phyloP scores from a whole-genome alignment of 2,113 vertebrate species.

The Leptobrachium leishanense region DNA sequence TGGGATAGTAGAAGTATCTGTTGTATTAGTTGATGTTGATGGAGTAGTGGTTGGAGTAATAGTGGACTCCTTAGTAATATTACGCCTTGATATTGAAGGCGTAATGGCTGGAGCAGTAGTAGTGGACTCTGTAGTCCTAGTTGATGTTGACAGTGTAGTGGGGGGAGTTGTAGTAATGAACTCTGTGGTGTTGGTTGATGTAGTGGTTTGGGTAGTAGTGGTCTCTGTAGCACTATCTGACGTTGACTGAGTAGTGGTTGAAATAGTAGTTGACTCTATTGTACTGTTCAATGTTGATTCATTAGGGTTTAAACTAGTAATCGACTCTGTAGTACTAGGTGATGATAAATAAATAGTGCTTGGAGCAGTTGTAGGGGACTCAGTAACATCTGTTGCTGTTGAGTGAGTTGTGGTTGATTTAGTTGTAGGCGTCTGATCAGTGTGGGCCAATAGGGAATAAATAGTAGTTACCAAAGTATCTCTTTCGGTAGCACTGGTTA shows the following conservation, averaged over 20 bases:
- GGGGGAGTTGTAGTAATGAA: neutral
- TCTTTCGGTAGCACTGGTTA: neutral
- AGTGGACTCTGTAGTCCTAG: neutral
- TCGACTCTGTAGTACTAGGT: neutral
- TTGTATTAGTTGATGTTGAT: conserved; percentile 1
- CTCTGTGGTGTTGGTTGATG: neutral
- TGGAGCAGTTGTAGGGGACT: neutral
- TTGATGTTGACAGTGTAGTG: neutral
- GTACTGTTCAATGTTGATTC: neutral
- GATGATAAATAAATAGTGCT: neutral
- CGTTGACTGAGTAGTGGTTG: neutral
- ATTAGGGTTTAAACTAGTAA: neutral
- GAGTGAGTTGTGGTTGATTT: neutral
- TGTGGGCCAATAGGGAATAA: neutral
- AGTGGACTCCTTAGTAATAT: neutral
- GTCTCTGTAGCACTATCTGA: neutral
- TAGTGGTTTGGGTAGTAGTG: neutral
- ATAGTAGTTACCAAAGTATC: neutral
- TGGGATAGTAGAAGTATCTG: no score
- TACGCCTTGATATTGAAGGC: neutral
- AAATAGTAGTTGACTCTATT: neutral
- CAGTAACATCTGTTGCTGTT: neutral
- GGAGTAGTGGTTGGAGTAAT: neutral
- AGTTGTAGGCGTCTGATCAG: neutral
- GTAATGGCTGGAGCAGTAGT: neutral